These are phyloP conservation scores for Myotis daubentonii DNA, from an alignment of 2,797 vertebrate genomes.

Conservation along the genomic window DNA sequence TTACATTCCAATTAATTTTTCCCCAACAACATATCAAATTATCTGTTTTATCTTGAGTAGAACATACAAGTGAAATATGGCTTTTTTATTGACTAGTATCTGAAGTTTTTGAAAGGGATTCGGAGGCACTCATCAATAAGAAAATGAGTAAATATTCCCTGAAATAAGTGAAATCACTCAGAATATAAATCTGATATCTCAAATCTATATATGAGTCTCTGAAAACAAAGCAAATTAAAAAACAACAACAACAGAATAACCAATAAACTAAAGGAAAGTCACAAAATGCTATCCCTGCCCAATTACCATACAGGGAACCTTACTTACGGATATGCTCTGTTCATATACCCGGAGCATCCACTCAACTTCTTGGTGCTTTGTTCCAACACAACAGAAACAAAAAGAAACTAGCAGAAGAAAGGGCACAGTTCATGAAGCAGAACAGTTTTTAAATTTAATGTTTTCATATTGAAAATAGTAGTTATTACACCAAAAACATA, in stretches of 20 bases:
- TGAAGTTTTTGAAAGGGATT: conserved; percentile 42
- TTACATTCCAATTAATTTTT: conserved; percentile 67
- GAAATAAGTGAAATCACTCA: neutral
- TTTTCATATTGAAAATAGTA: neutral
- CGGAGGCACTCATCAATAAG: neutral
- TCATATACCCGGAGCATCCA: neutral
- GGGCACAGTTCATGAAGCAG: neutral
- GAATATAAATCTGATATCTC: neutral
- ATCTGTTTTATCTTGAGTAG: conserved; percentile 54
- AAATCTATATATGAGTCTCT: neutral
- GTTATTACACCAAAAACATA: neutral
- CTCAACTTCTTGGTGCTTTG: neutral
- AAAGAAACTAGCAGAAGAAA: neutral
- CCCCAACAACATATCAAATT: neutral
- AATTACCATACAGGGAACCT: neutral
- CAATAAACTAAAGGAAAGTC: neutral
- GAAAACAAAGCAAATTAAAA: neutral
- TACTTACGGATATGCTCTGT: neutral
- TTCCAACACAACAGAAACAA: neutral
- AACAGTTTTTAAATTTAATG: neutral
- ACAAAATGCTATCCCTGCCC: neutral
- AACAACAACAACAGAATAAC: neutral
- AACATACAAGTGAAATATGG: neutral
- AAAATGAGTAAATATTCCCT: neutral
- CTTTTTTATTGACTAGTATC: conserved; percentile 53